Evolutionary conservation across 2,797 vertebrate species (phyloP).

Genomic region (Meriones psammophilus): DNA sequence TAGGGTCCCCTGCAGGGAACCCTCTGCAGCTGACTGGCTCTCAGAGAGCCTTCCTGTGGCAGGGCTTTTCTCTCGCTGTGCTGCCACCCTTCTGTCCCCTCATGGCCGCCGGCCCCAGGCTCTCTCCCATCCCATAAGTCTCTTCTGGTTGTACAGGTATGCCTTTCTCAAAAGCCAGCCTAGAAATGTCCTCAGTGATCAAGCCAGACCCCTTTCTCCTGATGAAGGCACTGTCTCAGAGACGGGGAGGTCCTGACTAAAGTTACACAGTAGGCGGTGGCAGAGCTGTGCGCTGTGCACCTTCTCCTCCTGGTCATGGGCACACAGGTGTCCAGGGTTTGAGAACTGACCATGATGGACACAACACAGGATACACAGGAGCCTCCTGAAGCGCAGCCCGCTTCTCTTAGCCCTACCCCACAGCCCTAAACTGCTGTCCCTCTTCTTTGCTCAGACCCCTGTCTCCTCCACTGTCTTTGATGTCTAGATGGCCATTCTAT

Average conservation of each 20-base stretch:
- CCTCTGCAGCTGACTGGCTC: slow-evolving; percentile 8
- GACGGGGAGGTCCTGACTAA: neutral
- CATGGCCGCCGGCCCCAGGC: neutral
- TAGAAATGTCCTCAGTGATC: neutral
- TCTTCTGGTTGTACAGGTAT: neutral
- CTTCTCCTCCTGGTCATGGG: neutral
- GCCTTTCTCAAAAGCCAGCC: neutral
- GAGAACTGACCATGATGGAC: neutral
- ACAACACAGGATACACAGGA: neutral
- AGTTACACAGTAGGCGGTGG: neutral
- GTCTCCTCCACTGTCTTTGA: slow-evolving; percentile 15
- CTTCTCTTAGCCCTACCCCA: neutral
- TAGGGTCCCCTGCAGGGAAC: slow-evolving; percentile 26
- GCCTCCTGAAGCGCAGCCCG: neutral
- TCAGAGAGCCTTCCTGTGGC: neutral
- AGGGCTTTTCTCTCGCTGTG: neutral
- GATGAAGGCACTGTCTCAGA: neutral
- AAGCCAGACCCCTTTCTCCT: neutral
- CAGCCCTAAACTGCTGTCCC: neutral
- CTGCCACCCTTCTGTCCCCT: neutral
- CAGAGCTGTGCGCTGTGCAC: neutral
- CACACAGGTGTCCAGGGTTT: neutral
- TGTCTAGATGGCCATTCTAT: neutral
- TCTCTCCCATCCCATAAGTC: neutral
- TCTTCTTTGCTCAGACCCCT: neutral